phyloP scores from a whole-genome alignment of 2,797 vertebrate species.

The Galaxias olidus region DNA sequence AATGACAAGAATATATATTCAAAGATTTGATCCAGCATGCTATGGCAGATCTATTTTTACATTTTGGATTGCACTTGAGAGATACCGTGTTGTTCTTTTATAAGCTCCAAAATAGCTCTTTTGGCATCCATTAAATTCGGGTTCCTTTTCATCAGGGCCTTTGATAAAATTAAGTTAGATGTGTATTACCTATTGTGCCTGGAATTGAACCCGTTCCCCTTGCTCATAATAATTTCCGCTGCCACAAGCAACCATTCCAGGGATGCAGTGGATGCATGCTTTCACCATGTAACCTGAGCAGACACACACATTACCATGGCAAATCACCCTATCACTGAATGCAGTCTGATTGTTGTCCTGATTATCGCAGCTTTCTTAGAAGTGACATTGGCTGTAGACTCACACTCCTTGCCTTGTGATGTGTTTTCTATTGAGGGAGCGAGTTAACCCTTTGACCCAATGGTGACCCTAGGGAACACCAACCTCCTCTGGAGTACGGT shows the following conservation, averaged over 20 bases:
- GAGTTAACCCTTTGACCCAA: neutral
- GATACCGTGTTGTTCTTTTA: neutral
- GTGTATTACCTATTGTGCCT: conserved; percentile 18
- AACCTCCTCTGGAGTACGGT: neutral
- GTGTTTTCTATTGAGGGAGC: conserved; percentile 1
- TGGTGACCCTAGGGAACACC: conserved; percentile 15
- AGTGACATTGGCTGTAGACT: neutral
- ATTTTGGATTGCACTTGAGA: no score
- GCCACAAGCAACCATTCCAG: conserved; percentile 6
- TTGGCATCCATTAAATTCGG: conserved; percentile 2
- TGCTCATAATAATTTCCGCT: conserved; percentile 11
- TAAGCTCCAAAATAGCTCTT: conserved; percentile 3
- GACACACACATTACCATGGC: conserved; percentile 2
- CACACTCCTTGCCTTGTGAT: neutral
- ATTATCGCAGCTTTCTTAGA: conserved; percentile 3
- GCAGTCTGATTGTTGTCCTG: conserved; percentile 11
- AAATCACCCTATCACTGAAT: conserved; percentile 10
- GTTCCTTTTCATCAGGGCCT: conserved; percentile 6
- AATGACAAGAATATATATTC: neutral
- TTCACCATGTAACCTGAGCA: conserved; percentile 4
- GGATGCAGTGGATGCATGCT: neutral
- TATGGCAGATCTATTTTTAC: no score
- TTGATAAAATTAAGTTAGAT: neutral
- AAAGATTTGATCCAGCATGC: no score
- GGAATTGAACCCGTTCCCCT: conserved; percentile 11